These are phyloP conservation scores for Brachynemurus nebulosus DNA, from an alignment of 2,888 invertebrate genomes.

Conservation along the genomic window DNA sequence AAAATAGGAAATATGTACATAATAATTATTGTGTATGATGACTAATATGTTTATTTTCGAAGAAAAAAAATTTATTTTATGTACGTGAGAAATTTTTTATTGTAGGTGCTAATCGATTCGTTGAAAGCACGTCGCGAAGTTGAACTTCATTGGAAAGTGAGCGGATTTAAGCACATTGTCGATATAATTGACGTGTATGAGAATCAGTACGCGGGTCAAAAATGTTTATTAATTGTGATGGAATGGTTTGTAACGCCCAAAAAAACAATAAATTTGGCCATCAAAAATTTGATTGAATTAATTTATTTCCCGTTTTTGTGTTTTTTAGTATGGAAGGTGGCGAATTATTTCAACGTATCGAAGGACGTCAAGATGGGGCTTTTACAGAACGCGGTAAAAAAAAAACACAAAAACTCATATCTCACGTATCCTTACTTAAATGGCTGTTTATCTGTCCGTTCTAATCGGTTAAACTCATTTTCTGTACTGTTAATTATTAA, in stretches of 20 bases:
- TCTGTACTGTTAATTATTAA: no score
- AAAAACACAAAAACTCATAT: constrained; percentile 1
- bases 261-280: no score
- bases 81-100: constrained; percentile 16
- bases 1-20: neutral
- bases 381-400: constrained; percentile 83
- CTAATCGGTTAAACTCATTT: no score
- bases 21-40: neutral
- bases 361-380: constrained; percentile 85
- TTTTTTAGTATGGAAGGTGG: constrained; percentile 85
- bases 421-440: no score
- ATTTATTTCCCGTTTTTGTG: neutral
- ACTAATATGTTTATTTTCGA: constrained; percentile 1
- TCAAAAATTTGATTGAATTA: no score
- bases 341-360: constrained; percentile 92
- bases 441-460: no score
- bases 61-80: constrained; percentile 1
- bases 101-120: constrained; percentile 75
- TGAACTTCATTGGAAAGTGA: constrained; percentile 88
- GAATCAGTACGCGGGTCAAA: constrained; percentile 83
- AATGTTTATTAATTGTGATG: constrained; percentile 96
- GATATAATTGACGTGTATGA: constrained; percentile 89
- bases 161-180: constrained; percentile 85
- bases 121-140: constrained; percentile 89
- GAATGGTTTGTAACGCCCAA: constrained; percentile 67